Evolutionary conservation across 2,888 invertebrate species (phyloP), one percentile per base, ranked within the genome.

Genomic region (Maniola hyperantus): DNA sequence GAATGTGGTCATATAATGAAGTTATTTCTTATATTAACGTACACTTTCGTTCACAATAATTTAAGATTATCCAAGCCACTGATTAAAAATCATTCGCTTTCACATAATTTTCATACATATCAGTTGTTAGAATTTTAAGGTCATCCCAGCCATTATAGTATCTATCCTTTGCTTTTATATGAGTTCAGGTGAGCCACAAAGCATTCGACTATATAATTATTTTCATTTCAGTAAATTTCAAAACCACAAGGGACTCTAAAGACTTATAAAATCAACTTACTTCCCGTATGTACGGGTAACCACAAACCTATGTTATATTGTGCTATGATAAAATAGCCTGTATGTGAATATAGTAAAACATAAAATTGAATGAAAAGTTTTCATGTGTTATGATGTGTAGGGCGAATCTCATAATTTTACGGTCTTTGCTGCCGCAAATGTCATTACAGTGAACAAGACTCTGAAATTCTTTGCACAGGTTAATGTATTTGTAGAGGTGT

Each of bases 401-500:
- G 34, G 51, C 58, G 63, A 59, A 66, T 55, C 64, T 66, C 63
- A 65, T 66, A 66, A 63, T 63, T 66, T 68, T 66, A 59, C 68
- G 59, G 61, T 68, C 63, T 68, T 59, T 68, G 63, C 63, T 63
- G 50, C 65, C 65, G 63, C 63, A 65, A 68, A 68, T 66, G 65
- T 54, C 63, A 68, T 65, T 68, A 65, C 63, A 51, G 59, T 33
- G 54, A 55, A 68, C 65, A 68, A 53, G 68, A 63, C 63, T 65
- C 54, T 48, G 48, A 58, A 54, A 51, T 59, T 15, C 46, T 44
- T 44, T 34, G 33, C 36, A 20, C 50, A 63, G 59, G 48, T 33
- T 34, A 42, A 53, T 10, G 15, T 44, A 34, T 46, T 44, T 6
- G 26, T 54, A 68, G 63, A 68, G 48, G 61, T 63, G 18, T 18